phyloP scores from a whole-genome alignment of 2,113 vertebrate genomes.

The Apistogramma diplotaenia region DNA sequence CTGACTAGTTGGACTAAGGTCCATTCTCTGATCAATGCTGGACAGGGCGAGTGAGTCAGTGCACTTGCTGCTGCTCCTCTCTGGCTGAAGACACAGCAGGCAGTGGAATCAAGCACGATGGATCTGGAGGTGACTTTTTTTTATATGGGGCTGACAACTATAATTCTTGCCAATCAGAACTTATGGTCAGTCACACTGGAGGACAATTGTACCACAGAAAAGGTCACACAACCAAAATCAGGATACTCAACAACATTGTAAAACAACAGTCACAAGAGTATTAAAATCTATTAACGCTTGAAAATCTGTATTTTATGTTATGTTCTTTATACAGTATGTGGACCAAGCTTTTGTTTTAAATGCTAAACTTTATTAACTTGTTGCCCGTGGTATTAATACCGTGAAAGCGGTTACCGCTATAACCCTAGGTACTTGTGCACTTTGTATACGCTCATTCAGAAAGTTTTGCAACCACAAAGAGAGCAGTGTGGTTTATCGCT shows the following conservation, averaged over 20 bases:
- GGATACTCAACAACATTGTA: not conserved
- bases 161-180: not conserved
- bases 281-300: no score
- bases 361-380: no score
- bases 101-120: not conserved
- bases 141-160: not conserved
- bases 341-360: no score
- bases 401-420: no score
- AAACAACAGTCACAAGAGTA: no score
- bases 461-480: not conserved
- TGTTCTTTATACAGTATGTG: no score
- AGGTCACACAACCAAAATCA: not conserved
- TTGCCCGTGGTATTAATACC: no score
- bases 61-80: not conserved
- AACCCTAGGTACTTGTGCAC: no score
- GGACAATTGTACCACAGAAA: not conserved
- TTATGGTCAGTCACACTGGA: rapidly evolving
- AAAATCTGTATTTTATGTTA: no score
- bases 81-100: not conserved
- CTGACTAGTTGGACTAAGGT: not conserved
- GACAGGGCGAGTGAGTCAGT: not conserved
- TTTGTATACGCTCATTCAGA: not conserved
- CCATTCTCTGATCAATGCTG: not conserved
- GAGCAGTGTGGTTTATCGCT: not conserved
- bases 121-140: not conserved